A percentile compares a stretch with the other conserved stretches of the same genome.
phyloP scores from a whole-genome alignment of 2,113 vertebrate species.

The Python bivittatus region DNA sequence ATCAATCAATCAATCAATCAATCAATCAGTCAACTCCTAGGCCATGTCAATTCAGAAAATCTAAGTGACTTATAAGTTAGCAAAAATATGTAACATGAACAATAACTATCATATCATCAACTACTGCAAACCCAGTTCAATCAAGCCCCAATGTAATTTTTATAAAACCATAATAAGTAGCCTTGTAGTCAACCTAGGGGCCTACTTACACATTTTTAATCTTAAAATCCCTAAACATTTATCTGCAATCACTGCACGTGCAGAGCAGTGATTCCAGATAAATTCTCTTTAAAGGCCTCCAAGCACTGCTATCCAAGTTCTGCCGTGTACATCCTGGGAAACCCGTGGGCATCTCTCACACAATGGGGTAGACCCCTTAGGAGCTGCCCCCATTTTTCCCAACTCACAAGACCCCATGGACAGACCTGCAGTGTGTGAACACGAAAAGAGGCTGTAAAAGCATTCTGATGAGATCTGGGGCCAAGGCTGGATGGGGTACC shows the following conservation, averaged over 20 bases:
- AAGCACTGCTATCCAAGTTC: neutral
- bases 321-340: neutral
- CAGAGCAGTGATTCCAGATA: neutral
- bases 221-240: neutral
- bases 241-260: too few relatives aligned
- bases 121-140: neutral
- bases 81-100: too few relatives aligned
- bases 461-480: neutral
- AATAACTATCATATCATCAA: neutral
- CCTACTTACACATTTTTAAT: neutral
- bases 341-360: neutral
- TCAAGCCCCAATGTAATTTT: neutral
- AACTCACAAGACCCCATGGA: neutral
- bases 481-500: neutral
- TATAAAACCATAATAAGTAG: neutral
- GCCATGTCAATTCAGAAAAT: too few relatives aligned
- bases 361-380: neutral
- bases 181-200: neutral
- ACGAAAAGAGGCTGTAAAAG: neutral
- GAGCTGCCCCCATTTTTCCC: neutral
- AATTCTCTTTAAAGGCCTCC: neutral
- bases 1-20: too few relatives aligned
- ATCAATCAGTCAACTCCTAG: too few relatives aligned
- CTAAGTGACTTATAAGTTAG: too few relatives aligned
- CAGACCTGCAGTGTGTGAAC: too few relatives aligned